phyloP scores from a whole-genome alignment of 2,113 vertebrate genomes.

The Tachysurus fulvidraco region DNA sequence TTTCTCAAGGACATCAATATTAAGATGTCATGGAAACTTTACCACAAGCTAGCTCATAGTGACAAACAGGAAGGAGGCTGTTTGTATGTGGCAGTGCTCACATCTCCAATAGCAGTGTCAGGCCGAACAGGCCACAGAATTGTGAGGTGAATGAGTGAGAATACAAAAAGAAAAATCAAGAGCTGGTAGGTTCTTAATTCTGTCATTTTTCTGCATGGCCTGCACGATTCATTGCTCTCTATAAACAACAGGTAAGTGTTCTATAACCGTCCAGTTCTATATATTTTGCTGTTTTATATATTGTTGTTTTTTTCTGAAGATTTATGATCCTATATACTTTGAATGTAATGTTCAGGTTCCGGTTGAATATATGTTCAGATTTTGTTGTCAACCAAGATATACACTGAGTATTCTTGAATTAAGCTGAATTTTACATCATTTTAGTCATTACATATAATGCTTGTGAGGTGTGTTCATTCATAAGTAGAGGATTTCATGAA shows the following conservation, averaged over 20 bases:
- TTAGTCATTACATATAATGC: background rate
- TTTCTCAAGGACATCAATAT: slow-evolving; percentile 63
- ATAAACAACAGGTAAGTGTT: slow-evolving; percentile 29
- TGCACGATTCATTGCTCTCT: background rate
- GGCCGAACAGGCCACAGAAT: slow-evolving; percentile 34
- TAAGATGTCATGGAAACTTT: slow-evolving; percentile 86
- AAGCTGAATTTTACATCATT: background rate
- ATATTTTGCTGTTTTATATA: background rate
- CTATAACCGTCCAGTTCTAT: background rate
- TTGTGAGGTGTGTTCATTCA: slow-evolving; percentile 15
- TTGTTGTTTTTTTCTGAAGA: background rate
- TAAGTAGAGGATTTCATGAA: slow-evolving; percentile 59
- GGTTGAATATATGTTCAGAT: background rate
- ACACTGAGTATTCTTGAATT: background rate
- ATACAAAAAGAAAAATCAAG: slow-evolving; percentile 2
- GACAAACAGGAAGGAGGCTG: slow-evolving; percentile 85
- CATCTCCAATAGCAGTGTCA: slow-evolving; percentile 49
- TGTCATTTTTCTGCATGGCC: background rate
- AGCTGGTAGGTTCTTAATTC: background rate
- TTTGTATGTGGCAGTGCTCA: slow-evolving; percentile 60
- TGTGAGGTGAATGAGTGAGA: slow-evolving; percentile 15
- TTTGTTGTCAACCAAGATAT: background rate
- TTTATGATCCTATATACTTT: background rate
- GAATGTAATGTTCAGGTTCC: too few relatives aligned
- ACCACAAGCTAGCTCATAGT: slow-evolving; percentile 66